Evolutionary conservation across 2,797 vertebrate species (phyloP).

Genomic region (Hafferia zeledoni): DNA sequence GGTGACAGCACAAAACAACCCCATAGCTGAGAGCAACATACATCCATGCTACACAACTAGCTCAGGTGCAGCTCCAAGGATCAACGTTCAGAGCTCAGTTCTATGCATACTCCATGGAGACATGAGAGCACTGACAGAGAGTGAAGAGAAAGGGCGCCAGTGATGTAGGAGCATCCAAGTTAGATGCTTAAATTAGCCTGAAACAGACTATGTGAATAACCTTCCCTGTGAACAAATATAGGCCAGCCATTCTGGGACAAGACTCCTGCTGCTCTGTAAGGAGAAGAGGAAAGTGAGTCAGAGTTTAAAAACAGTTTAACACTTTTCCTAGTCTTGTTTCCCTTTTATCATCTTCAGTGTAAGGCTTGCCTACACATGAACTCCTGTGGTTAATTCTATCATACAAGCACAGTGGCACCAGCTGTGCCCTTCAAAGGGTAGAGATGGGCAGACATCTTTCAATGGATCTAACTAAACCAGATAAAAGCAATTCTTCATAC

Average conservation of each 20-base stretch:
- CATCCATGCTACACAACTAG: neutral
- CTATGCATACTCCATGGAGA: neutral
- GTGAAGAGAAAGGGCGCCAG: neutral
- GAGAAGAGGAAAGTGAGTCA: slow-evolving; percentile 47
- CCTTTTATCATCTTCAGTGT: slow-evolving; percentile 3
- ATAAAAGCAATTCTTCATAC: neutral
- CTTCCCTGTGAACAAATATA: slow-evolving; percentile 39
- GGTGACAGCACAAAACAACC: neutral
- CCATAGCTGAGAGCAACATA: neutral
- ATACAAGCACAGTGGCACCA: neutral
- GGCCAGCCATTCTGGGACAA: slow-evolving; percentile 55
- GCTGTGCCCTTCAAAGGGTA: neutral
- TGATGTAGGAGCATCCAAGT: neutral
- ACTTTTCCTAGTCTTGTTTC: slow-evolving; percentile 16
- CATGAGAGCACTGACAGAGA: neutral
- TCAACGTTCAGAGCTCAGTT: neutral
- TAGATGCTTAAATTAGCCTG: slow-evolving; percentile 15
- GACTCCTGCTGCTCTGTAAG: slow-evolving; percentile 33
- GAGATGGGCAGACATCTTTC: neutral
- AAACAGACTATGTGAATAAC: slow-evolving; percentile 35
- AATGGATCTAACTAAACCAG: neutral
- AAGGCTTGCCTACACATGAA: slow-evolving; percentile 40
- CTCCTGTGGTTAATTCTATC: neutral
- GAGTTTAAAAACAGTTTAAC: slow-evolving; percentile 49
- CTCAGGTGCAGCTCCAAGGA: neutral